These are phyloP conservation scores for Cyprinodon tularosa DNA, from an alignment of 2,113 vertebrate species.

Conservation along the genomic window DNA sequence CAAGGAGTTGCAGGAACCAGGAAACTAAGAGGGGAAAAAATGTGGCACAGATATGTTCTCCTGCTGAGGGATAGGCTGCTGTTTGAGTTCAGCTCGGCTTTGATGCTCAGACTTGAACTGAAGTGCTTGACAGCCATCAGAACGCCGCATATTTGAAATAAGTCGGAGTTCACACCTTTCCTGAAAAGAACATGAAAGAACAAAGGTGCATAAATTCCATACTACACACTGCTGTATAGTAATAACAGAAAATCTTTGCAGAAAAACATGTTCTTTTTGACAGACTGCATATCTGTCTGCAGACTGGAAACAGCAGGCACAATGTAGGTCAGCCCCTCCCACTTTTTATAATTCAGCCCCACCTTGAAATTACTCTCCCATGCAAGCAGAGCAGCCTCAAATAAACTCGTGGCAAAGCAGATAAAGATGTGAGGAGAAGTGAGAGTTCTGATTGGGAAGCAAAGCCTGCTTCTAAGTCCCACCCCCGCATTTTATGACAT, in stretches of 20 bases:
- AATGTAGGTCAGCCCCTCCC: conserved; percentile 80
- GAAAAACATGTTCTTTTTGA: conserved; percentile 19
- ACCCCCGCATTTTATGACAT: conserved; percentile 12
- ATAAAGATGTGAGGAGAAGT: conserved; percentile 17
- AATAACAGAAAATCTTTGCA: background rate
- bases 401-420: conserved; percentile 63
- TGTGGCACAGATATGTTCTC: background rate
- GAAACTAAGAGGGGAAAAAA: conserved; percentile 22
- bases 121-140: background rate
- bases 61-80: background rate
- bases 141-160: background rate
- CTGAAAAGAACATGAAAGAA: background rate
- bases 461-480: background rate
- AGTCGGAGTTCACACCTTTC: background rate
- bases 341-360: conserved; percentile 31
- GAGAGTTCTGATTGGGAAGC: background rate
- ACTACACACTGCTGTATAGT: background rate
- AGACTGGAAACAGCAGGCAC: conserved; percentile 17
- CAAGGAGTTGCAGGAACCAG: conserved; percentile 35
- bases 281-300: conserved; percentile 7
- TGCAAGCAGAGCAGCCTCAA: conserved; percentile 53
- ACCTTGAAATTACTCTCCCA: conserved; percentile 27
- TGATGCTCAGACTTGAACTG: background rate
- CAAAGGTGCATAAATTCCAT: background rate
- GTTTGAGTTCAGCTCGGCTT: background rate